Evolutionary conservation across 2,888 invertebrate genomes (phyloP).

Genomic region (Limnephilus rhombicus): DNA sequence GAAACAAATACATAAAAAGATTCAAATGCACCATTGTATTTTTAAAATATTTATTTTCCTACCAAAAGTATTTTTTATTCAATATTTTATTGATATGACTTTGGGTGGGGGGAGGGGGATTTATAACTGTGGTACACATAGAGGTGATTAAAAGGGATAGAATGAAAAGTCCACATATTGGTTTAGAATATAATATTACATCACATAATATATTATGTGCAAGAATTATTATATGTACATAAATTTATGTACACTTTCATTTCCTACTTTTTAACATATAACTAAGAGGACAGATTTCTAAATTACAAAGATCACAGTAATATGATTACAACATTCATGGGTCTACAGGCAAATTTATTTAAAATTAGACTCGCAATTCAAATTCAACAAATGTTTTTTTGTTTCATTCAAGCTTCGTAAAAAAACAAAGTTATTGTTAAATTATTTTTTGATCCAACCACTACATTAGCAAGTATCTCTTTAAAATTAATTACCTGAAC

Average conservation of each 20-base stretch:
- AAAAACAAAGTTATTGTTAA: too few relatives aligned
- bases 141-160: not conserved
- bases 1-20: slow-evolving; percentile 40
- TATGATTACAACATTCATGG: not conserved
- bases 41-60: not conserved
- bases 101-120: too few relatives aligned
- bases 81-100: not conserved
- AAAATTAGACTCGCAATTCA: too few relatives aligned
- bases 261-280: not conserved
- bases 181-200: not conserved
- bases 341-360: not conserved
- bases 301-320: not conserved
- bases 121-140: too few relatives aligned
- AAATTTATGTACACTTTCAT: not conserved
- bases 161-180: not conserved
- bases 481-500: too few relatives aligned
- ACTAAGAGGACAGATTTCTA: not conserved
- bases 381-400: too few relatives aligned
- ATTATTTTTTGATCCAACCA: too few relatives aligned
- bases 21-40: not conserved
- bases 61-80: not conserved
- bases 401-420: too few relatives aligned
- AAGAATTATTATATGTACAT: not conserved
- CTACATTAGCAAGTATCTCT: too few relatives aligned
- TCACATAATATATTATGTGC: not conserved